Conservation (phyloP, 2,888 invertebrate genomes). For the Protophormia terraenovae region DNA sequence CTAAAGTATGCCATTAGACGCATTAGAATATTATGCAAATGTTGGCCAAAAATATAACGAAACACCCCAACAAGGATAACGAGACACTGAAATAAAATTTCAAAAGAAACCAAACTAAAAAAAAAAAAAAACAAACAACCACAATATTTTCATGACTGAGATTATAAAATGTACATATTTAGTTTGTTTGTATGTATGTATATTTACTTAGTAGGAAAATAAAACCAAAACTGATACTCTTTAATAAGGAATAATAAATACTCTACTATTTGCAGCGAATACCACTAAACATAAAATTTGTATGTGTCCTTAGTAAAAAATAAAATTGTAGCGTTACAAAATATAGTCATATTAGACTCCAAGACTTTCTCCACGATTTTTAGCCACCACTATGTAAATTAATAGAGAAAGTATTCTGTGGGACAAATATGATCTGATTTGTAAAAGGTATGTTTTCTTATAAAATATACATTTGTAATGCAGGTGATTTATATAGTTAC, state of each 20-base stretch:
- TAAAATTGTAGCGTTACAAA: not conserved
- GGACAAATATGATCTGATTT: too few species aligned
- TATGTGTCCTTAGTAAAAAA: not conserved
- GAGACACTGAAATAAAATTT: not conserved
- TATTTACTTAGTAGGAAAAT: too few species aligned
- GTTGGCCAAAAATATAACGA: constrained; percentile 15
- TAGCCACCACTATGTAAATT: not conserved
- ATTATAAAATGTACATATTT: constrained; percentile 8
- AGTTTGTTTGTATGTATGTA: not conserved
- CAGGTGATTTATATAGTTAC: too few species aligned
- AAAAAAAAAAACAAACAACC: constrained; percentile 41
- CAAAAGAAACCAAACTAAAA: not conserved
- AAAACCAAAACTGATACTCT: not conserved
- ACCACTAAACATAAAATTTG: not conserved
- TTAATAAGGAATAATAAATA: not conserved
- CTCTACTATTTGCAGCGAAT: not conserved
- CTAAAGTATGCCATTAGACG: constrained; percentile 45
- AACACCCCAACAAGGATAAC: not conserved
- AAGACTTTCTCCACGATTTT: not conserved
- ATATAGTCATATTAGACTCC: not conserved
- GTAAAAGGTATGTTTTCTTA: too few species aligned
- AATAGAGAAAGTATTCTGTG: not conserved
- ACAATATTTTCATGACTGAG: constrained; percentile 41
- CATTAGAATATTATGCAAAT: constrained; percentile 60
- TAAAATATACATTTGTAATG: too few species aligned